These are phyloP conservation scores for Thalpophila matura DNA, from an alignment of 2,888 invertebrate genomes.

Conservation along the genomic window DNA sequence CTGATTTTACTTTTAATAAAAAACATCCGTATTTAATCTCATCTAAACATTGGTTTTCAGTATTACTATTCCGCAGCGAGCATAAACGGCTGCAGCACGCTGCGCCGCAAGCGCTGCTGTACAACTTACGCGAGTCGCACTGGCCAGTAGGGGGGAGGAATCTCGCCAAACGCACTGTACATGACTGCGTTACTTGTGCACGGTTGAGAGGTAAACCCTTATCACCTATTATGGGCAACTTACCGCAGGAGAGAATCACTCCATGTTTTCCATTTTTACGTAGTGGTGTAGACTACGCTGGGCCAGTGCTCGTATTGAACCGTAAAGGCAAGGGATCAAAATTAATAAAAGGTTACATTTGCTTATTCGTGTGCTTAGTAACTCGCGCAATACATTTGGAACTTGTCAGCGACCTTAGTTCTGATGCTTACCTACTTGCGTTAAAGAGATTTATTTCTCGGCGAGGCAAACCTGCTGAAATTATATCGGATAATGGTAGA, in stretches of 20 bases:
- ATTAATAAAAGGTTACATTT: too few relatives aligned
- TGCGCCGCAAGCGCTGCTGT: not conserved
- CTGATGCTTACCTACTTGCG: too few relatives aligned
- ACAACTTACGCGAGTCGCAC: not conserved
- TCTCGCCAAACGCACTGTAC: not conserved
- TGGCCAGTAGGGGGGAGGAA: not conserved
- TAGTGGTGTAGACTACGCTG: too few relatives aligned
- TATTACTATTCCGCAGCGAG: not conserved
- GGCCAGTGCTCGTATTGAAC: too few relatives aligned
- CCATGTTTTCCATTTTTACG: not conserved
- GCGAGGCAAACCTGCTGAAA: too few relatives aligned
- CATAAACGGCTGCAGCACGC: not conserved
- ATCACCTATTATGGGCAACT: not conserved
- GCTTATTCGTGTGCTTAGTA: too few relatives aligned
- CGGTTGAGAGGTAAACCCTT: not conserved
- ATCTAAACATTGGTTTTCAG: not conserved
- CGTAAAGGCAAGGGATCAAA: too few relatives aligned
- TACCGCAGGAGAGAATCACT: not conserved
- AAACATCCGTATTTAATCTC: constrained; percentile 1
- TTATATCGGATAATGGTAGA: too few relatives aligned
- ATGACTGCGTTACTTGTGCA: not conserved
- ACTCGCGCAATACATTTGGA: not conserved
- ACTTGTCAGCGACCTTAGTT: too few relatives aligned
- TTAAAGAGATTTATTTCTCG: too few relatives aligned
- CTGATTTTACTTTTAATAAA: not conserved